Percentiles rank a stretch among this genome's conserved stretches.
Conservation (phyloP, 2,888 invertebrate genomes). For the Pristionchus fissidentatus region DNA sequence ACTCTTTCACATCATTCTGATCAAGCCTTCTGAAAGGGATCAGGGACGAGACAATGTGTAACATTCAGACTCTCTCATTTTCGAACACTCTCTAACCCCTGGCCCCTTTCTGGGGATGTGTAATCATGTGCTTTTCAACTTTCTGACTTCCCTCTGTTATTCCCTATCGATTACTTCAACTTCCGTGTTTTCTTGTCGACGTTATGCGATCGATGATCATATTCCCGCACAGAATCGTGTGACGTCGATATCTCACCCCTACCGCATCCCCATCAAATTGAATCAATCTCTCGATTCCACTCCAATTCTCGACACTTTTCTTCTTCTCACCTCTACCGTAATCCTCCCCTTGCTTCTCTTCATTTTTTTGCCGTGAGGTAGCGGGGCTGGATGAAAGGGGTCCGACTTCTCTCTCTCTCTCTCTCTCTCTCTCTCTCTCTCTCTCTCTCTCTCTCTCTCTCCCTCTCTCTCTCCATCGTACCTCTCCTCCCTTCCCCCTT, state of each 20-base stretch:
- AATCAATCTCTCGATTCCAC: slow-evolving; percentile 4
- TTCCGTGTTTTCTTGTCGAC: slow-evolving; percentile 12
- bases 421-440: not conserved
- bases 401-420: not conserved
- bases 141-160: too few species aligned
- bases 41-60: too few species aligned
- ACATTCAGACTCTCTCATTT: too few species aligned
- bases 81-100: too few species aligned
- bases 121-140: too few species aligned
- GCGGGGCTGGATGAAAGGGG: slow-evolving; percentile 12
- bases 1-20: not conserved
- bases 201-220: too few species aligned
- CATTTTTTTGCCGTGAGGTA: slow-evolving; percentile 34
- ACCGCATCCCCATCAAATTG: not conserved
- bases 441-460: slow-evolving; percentile 26
- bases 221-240: not conserved
- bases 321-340: slow-evolving; percentile 15
- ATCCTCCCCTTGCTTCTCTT: slow-evolving; percentile 1
- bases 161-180: not conserved
- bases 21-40: not conserved
- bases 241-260: not conserved
- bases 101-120: too few species aligned
- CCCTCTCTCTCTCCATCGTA: slow-evolving; percentile 40
- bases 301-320: slow-evolving; percentile 5
- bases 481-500: slow-evolving; percentile 16